A percentile compares a stretch with the other conserved stretches of the same genome.
These are phyloP conservation scores for Heliconius aoede DNA, from an alignment of 2,888 invertebrate genomes.

Conservation along the genomic window DNA sequence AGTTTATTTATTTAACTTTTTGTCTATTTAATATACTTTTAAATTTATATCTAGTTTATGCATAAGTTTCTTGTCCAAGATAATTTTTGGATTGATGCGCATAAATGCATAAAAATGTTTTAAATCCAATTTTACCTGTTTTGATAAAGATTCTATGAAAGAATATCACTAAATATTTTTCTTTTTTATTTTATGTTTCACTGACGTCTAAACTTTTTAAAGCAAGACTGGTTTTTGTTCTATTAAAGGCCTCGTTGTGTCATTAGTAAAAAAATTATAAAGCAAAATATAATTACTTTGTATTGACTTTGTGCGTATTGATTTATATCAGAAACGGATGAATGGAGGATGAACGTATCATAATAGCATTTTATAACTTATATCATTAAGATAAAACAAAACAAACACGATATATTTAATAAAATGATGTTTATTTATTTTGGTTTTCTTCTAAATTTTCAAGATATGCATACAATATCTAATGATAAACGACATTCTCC, in stretches of 20 bases:
- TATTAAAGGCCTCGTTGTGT: slow-evolving; percentile 4
- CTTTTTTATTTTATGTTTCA: not conserved
- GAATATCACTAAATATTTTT: slow-evolving; percentile 5
- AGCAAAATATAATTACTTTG: not conserved
- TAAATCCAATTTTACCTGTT: slow-evolving; percentile 10
- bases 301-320: not conserved
- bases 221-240: slow-evolving; percentile 12
- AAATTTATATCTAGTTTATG: not conserved
- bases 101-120: not conserved
- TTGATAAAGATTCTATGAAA: slow-evolving; percentile 17
- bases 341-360: slow-evolving; percentile 1
- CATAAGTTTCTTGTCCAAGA: no score
- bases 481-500: not conserved
- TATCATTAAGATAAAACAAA: not conserved
- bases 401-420: not conserved
- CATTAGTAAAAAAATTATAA: not conserved
- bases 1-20: not conserved
- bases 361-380: not conserved
- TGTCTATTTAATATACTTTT: not conserved
- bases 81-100: no score
- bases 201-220: slow-evolving; percentile 8
- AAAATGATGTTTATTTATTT: not conserved
- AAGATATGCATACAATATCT: not conserved
- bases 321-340: not conserved
- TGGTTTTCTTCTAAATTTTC: not conserved